Conservation (phyloP, 2,113 vertebrate species). For the Falco punctatus region DNA sequence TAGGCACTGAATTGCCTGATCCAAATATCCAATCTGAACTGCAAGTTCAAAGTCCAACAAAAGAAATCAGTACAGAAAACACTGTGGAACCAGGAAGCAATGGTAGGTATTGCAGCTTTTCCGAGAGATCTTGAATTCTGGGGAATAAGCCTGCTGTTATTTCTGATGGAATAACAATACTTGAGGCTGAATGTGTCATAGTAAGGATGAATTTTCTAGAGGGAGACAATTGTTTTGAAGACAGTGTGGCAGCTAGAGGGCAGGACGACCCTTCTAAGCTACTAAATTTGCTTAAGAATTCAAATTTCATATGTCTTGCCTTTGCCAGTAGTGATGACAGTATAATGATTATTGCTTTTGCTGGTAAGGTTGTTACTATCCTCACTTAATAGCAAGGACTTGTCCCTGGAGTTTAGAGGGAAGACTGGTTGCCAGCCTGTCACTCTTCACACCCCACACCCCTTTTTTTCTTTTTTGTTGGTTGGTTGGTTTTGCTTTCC, state of each 20-base stretch:
- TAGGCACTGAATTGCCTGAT: constrained; percentile 62
- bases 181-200: background rate
- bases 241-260: background rate
- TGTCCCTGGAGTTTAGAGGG: background rate
- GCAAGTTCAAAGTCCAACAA: constrained; percentile 59
- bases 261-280: background rate
- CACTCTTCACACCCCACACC: background rate
- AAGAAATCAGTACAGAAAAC: constrained; percentile 67
- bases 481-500: fast-evolving
- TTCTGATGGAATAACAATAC: background rate
- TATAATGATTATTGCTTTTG: background rate
- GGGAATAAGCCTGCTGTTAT: background rate
- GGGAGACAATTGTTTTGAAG: background rate
- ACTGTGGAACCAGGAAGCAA: constrained; percentile 31
- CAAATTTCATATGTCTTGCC: background rate
- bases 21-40: constrained; percentile 41
- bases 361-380: background rate
- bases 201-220: background rate
- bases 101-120: constrained; percentile 26
- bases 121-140: background rate
- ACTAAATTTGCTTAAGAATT: background rate
- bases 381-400: background rate
- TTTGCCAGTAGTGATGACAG: background rate
- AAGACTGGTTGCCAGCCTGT: background rate
- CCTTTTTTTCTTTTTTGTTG: too few relatives aligned